phyloP scores from a whole-genome alignment of 1,140 invertebrate genomes.

The Halesus radiatus region DNA sequence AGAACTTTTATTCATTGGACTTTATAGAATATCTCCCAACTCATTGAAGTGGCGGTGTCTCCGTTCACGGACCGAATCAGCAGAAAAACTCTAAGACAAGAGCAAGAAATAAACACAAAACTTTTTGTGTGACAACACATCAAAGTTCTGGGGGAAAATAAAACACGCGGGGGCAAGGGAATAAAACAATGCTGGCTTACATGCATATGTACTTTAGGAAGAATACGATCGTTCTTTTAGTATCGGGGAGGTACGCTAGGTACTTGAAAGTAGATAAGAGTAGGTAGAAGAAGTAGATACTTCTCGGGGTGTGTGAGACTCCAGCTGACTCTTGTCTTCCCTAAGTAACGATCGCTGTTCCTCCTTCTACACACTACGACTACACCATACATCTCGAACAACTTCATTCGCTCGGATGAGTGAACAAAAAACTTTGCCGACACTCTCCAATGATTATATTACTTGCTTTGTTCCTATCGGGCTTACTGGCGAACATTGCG shows the following conservation, averaged over 20 bases:
- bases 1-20: too few relatives aligned
- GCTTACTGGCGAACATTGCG: too few relatives aligned
- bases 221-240: constrained; percentile 31
- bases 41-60: too few relatives aligned
- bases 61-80: background rate
- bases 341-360: constrained; percentile 53
- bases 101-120: constrained; percentile 21
- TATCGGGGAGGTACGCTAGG: background rate
- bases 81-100: background rate
- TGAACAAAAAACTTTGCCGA: background rate
- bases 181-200: constrained; percentile 41
- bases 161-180: constrained; percentile 18
- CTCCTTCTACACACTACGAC: constrained; percentile 14
- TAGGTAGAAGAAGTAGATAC: background rate
- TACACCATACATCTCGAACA: constrained; percentile 12
- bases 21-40: too few relatives aligned
- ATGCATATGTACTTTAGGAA: constrained; percentile 42
- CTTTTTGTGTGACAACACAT: constrained; percentile 37
- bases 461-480: too few relatives aligned
- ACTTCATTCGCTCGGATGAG: constrained; percentile 30
- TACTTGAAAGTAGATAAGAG: background rate
- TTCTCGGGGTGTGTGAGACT: constrained; percentile 30
- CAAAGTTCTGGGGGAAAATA: constrained; percentile 28
- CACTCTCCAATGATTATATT: too few relatives aligned
- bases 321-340: constrained; percentile 47